Conservation (phyloP, 2,113 vertebrate species). For the Mellivora capensis region DNA sequence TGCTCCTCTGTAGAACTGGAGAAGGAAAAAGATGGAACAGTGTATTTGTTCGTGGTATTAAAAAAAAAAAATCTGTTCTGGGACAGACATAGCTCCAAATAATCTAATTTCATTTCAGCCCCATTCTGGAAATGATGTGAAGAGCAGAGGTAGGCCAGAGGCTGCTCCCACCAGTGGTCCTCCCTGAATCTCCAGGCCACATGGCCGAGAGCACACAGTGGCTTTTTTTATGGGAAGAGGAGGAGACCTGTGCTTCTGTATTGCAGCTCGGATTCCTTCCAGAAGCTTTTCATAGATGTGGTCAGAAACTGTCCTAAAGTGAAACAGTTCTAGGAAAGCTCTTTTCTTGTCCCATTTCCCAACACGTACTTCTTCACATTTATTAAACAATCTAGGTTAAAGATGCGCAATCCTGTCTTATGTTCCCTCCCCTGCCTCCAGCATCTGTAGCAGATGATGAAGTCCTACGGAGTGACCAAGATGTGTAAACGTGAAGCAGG, state of each 20-base stretch:
- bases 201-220: background rate
- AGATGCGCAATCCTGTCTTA: background rate
- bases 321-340: background rate
- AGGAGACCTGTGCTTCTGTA: fast-evolving
- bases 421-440: background rate
- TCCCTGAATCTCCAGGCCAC: background rate
- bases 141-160: background rate
- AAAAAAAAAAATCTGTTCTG: background rate
- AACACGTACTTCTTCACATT: background rate
- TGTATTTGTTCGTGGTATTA: background rate
- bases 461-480: background rate
- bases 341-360: background rate
- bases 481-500: background rate
- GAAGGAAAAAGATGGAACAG: background rate
- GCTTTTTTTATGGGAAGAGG: background rate
- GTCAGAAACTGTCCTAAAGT: background rate
- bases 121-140: background rate
- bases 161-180: background rate
- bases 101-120: background rate
- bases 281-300: background rate
- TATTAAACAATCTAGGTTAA: slow-evolving; percentile 13
- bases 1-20: background rate
- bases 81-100: background rate
- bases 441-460: background rate
- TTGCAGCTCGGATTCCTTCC: background rate